phyloP scores from a whole-genome alignment of 1,140 invertebrate species.

The Asbolus verrucosus region DNA sequence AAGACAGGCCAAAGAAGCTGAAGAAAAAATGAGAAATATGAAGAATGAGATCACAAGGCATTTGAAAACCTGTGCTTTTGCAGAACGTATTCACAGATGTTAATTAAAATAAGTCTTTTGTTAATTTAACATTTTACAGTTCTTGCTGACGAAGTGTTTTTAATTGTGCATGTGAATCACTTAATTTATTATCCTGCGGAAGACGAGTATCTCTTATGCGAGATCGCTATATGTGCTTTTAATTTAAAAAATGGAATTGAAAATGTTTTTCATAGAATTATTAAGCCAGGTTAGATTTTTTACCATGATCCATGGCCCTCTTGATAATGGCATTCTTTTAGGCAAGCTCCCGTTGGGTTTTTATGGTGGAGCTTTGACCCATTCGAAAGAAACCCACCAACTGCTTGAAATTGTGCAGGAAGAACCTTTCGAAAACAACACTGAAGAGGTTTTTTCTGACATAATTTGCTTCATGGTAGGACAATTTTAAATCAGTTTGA shows the following conservation, averaged over 20 bases:
- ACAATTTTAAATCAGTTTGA: constrained; percentile 63
- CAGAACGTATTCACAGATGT: not conserved
- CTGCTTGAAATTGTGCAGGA: constrained; percentile 62
- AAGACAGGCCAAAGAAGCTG: constrained; percentile 3
- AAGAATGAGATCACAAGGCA: constrained; percentile 45
- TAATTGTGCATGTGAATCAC: constrained; percentile 66
- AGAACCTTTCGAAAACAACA: constrained; percentile 24
- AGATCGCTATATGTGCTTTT: constrained; percentile 64
- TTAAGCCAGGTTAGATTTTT: constrained; percentile 68
- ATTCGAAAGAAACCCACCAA: constrained; percentile 67
- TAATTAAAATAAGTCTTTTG: not conserved
- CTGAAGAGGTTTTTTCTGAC: constrained; percentile 59
- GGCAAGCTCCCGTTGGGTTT: constrained; percentile 68
- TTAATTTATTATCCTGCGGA: constrained; percentile 59
- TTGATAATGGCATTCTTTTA: too few species aligned
- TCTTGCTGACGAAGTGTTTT: constrained; percentile 60
- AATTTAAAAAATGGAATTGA: constrained; percentile 68
- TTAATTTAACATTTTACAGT: constrained; percentile 46
- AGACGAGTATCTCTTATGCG: constrained; percentile 64
- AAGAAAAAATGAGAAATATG: constrained; percentile 42
- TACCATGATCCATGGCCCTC: too few species aligned
- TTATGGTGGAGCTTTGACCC: constrained; percentile 65
- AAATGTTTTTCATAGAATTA: constrained; percentile 66
- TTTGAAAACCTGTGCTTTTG: constrained; percentile 38
- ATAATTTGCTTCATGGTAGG: constrained; percentile 50